Base-by-base conservation (phyloP, 2,888 invertebrate genomes). In the Zele albiditarsus region DNA sequence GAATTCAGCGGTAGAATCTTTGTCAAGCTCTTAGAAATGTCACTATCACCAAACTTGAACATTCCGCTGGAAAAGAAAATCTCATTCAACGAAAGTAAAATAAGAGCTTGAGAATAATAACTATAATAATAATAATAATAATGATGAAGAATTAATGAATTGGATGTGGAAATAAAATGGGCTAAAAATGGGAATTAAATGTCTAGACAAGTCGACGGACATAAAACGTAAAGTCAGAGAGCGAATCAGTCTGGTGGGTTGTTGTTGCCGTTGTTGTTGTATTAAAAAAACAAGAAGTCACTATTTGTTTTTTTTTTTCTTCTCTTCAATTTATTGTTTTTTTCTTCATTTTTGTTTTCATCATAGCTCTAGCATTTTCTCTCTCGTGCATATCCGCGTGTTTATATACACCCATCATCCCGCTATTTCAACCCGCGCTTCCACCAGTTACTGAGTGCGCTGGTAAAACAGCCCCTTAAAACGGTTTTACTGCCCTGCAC, bases 401-500 rank as follows among this genome's bases (percentile, higher is more conserved):
- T 53, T 42, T 46, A 71, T 57, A 42, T 42, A 27, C 14, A 38
- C 25, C 60, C 71, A 65, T 12, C 58, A 53, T 49, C 42, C 23
- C 42, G 12, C 58, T 16, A 42, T 71, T 49, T 65, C 71, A 71
- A 42, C 38, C 58, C 38, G 27, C 74, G 33, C 71, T n/a, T 53
- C 53, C 75, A 80, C 84, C 81, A 84, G 84, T 86, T 85, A 84
- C 84, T 84, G 85, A 87, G 88, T 87, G 84, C 86, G 85, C 85
- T 84, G 87, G 86, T 86, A 86, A 88, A 89, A 88, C 88, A 88
- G 87, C 89, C 88, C 88, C 89, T 88, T 89, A 88, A 88, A 89
- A 88, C 85, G 86, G 85, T 88, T 89, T 89, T 89, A 88, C 87
- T 86, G 85, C 86, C 85, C 84, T 83, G 86, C 85, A 88, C 87